Percentiles rank a stretch among this genome's conserved stretches.
Evolutionary conservation across 2,113 vertebrate species (phyloP).

Genomic region (Sclerurus mexicanus): DNA sequence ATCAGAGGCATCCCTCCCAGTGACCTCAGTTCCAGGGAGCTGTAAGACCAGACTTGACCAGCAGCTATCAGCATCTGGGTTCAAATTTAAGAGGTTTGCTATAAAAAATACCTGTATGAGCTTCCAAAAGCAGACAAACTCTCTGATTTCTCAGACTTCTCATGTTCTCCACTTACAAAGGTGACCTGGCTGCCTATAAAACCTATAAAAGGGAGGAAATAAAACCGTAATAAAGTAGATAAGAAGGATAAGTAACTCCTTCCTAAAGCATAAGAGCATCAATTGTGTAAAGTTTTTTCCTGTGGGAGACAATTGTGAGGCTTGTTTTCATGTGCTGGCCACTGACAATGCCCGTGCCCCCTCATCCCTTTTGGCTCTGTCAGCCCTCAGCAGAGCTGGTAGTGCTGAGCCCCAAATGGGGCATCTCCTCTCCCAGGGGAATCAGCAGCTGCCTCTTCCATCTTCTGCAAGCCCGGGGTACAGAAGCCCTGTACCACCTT

Average conservation of each 20-base stretch:
- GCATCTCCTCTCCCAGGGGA: not conserved
- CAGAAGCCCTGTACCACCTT: not conserved
- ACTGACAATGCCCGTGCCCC: not conserved
- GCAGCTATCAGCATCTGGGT: not conserved
- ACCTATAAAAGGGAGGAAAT: not conserved
- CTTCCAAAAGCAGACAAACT: not conserved
- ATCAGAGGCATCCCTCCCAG: not conserved
- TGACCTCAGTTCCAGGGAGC: not conserved
- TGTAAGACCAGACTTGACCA: not conserved
- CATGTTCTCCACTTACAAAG: not conserved
- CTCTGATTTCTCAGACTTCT: not conserved
- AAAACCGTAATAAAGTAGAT: not conserved
- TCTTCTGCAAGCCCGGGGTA: not conserved
- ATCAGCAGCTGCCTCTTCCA: not conserved
- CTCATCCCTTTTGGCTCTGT: not conserved
- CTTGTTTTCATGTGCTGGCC: not conserved
- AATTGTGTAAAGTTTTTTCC: not conserved
- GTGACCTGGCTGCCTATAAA: not conserved
- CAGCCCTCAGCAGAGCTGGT: not conserved
- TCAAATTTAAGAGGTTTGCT: not conserved
- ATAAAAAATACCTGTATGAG: not conserved
- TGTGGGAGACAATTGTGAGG: not conserved
- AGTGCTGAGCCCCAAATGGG: not conserved
- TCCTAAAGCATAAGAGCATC: not conserved
- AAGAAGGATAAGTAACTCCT: not conserved